A percentile compares a stretch with the other conserved stretches of the same genome.
Conservation (phyloP, 2,888 invertebrate genomes). For the Agonopterix alstromeriana region DNA sequence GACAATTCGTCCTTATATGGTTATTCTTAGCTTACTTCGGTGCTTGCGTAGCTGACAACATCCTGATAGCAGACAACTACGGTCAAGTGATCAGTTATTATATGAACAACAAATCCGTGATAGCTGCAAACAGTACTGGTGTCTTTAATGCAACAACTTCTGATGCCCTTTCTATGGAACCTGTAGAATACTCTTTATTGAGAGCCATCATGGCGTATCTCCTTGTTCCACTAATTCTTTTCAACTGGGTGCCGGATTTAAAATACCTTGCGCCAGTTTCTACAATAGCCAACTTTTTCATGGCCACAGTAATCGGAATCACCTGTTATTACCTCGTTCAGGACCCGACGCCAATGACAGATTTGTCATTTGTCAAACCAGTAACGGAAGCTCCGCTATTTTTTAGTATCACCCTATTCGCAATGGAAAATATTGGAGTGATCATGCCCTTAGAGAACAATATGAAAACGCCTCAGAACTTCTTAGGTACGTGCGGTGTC, state of each 20-base stretch:
- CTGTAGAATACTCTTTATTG: too few relatives aligned
- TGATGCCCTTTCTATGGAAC: too few relatives aligned
- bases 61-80: conserved; percentile 9
- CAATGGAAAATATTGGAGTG: too few relatives aligned
- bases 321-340: conserved; percentile 85
- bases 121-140: too few relatives aligned
- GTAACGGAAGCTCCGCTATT: too few relatives aligned
- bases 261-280: conserved; percentile 90
- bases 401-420: too few relatives aligned
- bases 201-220: neutral
- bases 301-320: conserved; percentile 85
- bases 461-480: conserved; percentile 86
- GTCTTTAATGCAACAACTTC: too few relatives aligned
- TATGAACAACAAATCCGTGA: too few relatives aligned
- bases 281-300: conserved; percentile 88
- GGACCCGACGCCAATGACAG: conserved; percentile 51
- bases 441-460: conserved; percentile 91
- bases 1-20: conserved; percentile 6
- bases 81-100: conserved; percentile 8
- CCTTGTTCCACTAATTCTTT: conserved; percentile 1
- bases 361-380: too few relatives aligned
- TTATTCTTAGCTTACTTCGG: conserved; percentile 10
- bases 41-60: conserved; percentile 9
- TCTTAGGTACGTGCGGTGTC: conserved; percentile 84
- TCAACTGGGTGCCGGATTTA: conserved; percentile 38